Evolutionary conservation across 1,140 invertebrate genomes (phyloP), one percentile per base, ranked within the genome.

Genomic region (Magallana angulata): DNA sequence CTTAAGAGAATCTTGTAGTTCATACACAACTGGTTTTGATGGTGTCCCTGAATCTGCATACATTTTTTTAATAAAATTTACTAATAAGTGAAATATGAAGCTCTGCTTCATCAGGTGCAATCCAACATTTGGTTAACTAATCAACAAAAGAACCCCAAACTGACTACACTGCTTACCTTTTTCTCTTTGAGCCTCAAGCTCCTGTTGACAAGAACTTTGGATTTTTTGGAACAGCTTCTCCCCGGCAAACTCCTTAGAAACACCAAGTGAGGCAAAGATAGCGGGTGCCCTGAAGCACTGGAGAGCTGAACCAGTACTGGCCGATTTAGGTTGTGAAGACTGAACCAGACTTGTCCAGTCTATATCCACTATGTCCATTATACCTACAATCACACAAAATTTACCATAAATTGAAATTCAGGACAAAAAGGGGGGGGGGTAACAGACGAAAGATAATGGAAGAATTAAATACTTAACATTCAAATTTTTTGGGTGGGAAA

Each of bases 281-380:
- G 82, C 89, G 11, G 91, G 89, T 3, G 93, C 90, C 76, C 91
- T 91, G 84, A 93, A 94, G 11, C 92, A 85, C 57, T 92, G 84
- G 1, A 93, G 82, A 56, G 92, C 92, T 24, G 93, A 93, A 14
- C 91, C 90, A n/a, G 89, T 89, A 0, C 48, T 60, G 8, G 82
- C 80, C 57, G 88, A 85, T 86, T 91, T 92, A 1, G 91, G 90
- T 48, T 86, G 88, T 7, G 90, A 76, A 64, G 91, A 89, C 36
- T 92, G 97, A 0, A 98, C 97, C 12, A 98, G 95, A 94, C 97
- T 97, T 56, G 97, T 97, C 98, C 98, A 98, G 94, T 98, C 98
- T 1, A 98, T 97, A n/a, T 97, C 97, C 12, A 98, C 93, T 18
- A 97, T 97, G 95, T 98, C 97, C 16, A 97, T 97, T 86, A 98